phyloP scores from a whole-genome alignment of 2,797 vertebrate genomes.

The Chlorospingus semifuscus region DNA sequence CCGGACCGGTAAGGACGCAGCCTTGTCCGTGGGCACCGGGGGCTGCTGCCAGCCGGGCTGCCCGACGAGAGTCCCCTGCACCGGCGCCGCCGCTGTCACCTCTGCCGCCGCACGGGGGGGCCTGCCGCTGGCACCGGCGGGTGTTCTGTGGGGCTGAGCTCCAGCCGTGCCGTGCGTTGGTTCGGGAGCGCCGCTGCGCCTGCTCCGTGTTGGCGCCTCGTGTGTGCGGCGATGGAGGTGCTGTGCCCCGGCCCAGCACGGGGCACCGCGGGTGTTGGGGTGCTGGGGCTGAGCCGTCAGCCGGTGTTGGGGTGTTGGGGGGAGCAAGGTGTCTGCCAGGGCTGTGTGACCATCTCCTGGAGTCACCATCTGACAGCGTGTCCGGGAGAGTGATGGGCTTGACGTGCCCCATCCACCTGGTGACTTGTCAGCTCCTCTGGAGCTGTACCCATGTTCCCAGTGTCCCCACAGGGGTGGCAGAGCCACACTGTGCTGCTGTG shows the following conservation, averaged over 20 bases:
- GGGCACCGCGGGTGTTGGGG: neutral
- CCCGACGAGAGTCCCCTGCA: neutral
- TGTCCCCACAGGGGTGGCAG: neutral
- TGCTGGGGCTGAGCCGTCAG: neutral
- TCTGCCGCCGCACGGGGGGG: neutral
- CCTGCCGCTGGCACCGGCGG: accelerated
- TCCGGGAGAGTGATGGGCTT: neutral
- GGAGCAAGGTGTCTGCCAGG: accelerated
- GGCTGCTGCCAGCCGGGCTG: neutral
- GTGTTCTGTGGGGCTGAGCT: neutral
- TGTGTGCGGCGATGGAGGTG: neutral
- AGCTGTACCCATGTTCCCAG: neutral
- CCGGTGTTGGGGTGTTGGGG: accelerated
- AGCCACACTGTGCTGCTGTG: neutral
- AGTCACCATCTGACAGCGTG: accelerated
- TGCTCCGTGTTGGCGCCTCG: neutral
- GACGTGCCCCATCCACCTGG: accelerated
- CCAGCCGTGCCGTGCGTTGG: neutral
- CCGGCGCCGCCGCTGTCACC: neutral
- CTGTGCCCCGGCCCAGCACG: accelerated
- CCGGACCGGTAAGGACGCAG: conserved; percentile 86
- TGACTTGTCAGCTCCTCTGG: neutral
- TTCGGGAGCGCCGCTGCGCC: neutral
- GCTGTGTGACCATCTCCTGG: neutral
- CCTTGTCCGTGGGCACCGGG: neutral